Conservation (phyloP, 2,888 invertebrate species). For the Ophion slaviceki region DNA sequence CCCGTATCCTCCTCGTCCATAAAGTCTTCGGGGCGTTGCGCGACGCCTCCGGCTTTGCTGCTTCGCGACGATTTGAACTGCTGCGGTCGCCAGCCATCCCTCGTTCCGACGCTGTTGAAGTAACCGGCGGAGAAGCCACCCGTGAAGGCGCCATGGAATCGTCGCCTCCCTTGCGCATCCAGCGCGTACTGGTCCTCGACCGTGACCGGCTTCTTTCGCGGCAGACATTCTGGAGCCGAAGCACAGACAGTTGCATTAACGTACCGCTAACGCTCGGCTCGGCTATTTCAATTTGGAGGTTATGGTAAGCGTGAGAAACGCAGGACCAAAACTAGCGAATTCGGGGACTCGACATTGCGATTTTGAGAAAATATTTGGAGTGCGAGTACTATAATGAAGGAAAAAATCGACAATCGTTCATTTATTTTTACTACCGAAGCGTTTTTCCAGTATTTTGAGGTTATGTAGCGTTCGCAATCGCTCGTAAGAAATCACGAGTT, state of each 20-base stretch:
- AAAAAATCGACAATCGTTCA: neutral
- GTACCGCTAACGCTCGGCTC: neutral
- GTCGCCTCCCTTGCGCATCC: conserved; percentile 93
- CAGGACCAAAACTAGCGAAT: neutral
- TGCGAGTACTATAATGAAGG: neutral
- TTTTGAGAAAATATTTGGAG: neutral
- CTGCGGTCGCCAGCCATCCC: conserved; percentile 97
- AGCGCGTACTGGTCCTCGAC: conserved; percentile 95
- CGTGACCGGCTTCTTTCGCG: conserved; percentile 91
- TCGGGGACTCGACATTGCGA: neutral
- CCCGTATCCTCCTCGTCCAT: conserved; percentile 99
- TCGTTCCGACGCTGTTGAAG: conserved; percentile 97
- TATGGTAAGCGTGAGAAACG: neutral
- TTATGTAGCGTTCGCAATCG: conserved; percentile 2
- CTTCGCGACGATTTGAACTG: conserved; percentile 95
- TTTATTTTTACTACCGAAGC: neutral
- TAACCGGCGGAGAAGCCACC: conserved; percentile 99
- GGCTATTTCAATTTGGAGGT: neutral
- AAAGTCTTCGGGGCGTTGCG: conserved; percentile 94
- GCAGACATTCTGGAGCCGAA: conserved; percentile 88
- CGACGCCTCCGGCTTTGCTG: conserved; percentile 86
- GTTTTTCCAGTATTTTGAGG: neutral
- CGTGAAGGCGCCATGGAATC: conserved; percentile 99
- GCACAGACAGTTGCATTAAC: conserved; percentile 48
- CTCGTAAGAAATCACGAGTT: neutral